These are phyloP conservation scores for Prionailurus viverrinus DNA, from an alignment of 2,113 vertebrate genomes.

Conservation along the genomic window DNA sequence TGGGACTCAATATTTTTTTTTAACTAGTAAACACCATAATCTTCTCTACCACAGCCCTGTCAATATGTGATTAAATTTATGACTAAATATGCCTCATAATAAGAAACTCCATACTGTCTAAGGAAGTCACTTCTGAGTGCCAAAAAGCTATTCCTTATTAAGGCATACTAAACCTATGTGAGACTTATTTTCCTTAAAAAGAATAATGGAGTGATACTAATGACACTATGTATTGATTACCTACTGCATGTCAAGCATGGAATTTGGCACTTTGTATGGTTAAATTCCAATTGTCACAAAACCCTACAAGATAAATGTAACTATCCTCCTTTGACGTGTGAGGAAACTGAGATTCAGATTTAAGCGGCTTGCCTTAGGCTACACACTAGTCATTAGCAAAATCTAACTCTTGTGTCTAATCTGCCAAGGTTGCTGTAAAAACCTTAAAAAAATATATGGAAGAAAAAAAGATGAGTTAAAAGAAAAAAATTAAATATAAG, in stretches of 20 bases:
- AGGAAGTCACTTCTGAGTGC: neutral
- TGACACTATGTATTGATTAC: neutral
- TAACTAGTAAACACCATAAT: conserved; percentile 1
- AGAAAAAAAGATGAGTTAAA: neutral
- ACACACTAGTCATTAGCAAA: conserved; percentile 23
- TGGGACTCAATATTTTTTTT: neutral
- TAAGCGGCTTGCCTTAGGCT: neutral
- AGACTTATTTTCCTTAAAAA: neutral
- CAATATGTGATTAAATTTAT: neutral
- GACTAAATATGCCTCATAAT: neutral
- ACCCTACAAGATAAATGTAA: neutral
- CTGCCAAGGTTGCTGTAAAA: neutral
- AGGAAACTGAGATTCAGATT: conserved; percentile 51
- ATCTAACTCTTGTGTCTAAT: neutral
- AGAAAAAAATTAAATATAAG: neutral
- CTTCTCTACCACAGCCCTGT: neutral
- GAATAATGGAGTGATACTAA: conserved; percentile 6
- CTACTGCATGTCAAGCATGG: neutral
- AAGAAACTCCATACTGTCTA: neutral
- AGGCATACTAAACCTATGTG: neutral
- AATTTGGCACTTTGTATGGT: neutral
- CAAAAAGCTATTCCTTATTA: neutral
- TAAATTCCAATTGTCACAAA: conserved; percentile 49
- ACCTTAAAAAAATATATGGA: neutral
- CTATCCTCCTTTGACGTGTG: neutral